Evolutionary conservation across 37 sponge, comb jelly and placozoan genomes (phyloP).

Genomic region (Ephydatia muelleri): DNA sequence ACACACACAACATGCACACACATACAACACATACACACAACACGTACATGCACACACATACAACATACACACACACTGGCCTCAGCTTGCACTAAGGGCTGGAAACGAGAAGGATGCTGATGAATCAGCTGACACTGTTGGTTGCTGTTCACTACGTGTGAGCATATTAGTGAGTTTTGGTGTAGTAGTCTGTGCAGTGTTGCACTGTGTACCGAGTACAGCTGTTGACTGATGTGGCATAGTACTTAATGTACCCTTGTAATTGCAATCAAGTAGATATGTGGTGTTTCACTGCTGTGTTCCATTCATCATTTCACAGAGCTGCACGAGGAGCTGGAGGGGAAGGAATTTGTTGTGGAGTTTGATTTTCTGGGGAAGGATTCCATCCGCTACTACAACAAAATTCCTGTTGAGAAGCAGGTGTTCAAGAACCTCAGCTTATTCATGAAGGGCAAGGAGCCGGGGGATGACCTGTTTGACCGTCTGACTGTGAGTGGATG

Average conservation of each 20-base stretch:
- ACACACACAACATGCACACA: too few relatives aligned
- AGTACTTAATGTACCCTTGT: too few relatives aligned
- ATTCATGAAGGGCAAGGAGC: conserved; percentile 88
- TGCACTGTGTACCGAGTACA: too few relatives aligned
- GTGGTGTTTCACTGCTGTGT: too few relatives aligned
- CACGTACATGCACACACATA: neutral
- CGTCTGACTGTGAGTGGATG: conserved; percentile 71
- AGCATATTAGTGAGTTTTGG: conserved; percentile 90
- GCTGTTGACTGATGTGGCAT: too few relatives aligned
- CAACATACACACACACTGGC: too few relatives aligned
- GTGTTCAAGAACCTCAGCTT: conserved; percentile 93
- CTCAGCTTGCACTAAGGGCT: conserved; percentile 95
- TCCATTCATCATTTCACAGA: conserved; percentile 34
- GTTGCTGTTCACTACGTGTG: conserved; percentile 97
- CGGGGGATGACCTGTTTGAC: conserved; percentile 93
- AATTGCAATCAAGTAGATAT: too few relatives aligned
- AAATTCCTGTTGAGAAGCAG: conserved; percentile 89
- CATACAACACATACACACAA: too few relatives aligned
- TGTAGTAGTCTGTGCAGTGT: too few relatives aligned
- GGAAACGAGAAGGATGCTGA: conserved; percentile 99
- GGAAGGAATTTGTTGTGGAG: conserved; percentile 88
- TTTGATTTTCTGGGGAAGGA: conserved; percentile 99
- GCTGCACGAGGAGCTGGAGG: conserved; percentile 88
- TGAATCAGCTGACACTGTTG: conserved; percentile 98
- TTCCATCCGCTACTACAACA: conserved; percentile 96